Evolutionary conservation across 2,113 vertebrate genomes (phyloP), one percentile per base, ranked within the genome.

Genomic region (Bos indicus): DNA sequence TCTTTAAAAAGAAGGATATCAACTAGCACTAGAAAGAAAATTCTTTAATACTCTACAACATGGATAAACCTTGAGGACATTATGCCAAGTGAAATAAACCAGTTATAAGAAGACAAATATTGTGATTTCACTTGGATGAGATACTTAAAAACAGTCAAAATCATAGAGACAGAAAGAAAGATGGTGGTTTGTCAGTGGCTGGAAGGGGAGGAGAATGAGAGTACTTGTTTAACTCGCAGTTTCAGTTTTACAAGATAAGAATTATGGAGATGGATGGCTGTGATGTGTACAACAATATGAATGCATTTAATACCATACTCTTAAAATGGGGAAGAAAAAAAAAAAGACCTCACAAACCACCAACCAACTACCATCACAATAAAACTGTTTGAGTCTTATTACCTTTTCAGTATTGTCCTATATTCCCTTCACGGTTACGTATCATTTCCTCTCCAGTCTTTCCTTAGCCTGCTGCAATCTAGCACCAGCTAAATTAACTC

Each of bases 371-470:
- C 30, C 15, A 83, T 46, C 36, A 78, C 16, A 90, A 82, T 77
- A 94, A 96, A 80, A 92, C 60, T 64, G 23, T 91, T 82, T 57
- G 33, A 78, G 15, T 86, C 17, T 78, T 59, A 26, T 2, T 26
- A 96, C 30, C 3, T 88, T 60, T 54, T 92, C 60, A 16, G 46
- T 52, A 28, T 48, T 52, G 36, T 78, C 64, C 60, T 71, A 25
- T 28, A 84, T 48, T 80, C 25, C 15, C 21, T 85, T 84, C 46
- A 81, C 0, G 40, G 25, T 36, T 85, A 95, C 67, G 40, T 40
- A 88, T 78, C 57, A 91, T 30, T 95, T 91, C 51, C 48, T 88
- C 94, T 62, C 67, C 51, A 80, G 78, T 84, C 64, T 88, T 96
- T 88, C 77, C 62, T 91, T 92, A 81, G 36, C 80, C 6, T 40